A percentile compares a stretch with the other conserved stretches of the same genome.
phyloP scores from a whole-genome alignment of 1,140 invertebrate species.

The Cecropterus lyciades region DNA sequence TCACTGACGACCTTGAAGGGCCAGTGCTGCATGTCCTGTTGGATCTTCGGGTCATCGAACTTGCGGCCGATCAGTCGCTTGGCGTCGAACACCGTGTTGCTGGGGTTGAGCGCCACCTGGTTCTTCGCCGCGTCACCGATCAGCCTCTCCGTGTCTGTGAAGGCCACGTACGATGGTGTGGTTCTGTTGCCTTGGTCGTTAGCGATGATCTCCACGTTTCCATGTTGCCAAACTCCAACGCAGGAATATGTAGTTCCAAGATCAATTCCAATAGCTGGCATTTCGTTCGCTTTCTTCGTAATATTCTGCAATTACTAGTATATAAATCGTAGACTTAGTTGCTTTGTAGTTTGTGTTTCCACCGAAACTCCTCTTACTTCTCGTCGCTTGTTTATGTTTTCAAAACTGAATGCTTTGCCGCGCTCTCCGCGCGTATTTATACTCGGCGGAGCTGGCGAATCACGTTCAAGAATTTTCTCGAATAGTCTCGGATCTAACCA shows the following conservation, averaged over 20 bases:
- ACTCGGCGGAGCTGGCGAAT: conserved; percentile 44
- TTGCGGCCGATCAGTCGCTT: conserved; percentile 87
- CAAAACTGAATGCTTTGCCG: conserved; percentile 57
- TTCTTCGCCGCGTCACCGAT: conserved; percentile 93
- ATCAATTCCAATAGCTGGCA: conserved; percentile 89
- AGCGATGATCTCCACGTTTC: conserved; percentile 96
- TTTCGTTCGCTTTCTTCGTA: conserved; percentile 55
- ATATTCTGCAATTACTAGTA: conserved; percentile 9
- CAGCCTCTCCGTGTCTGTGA: conserved; percentile 94
- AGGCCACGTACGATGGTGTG: conserved; percentile 95
- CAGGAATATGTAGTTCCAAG: conserved; percentile 92
- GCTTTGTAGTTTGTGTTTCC: conserved; percentile 39
- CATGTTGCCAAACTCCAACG: conserved; percentile 91
- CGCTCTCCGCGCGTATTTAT: conserved; percentile 48
- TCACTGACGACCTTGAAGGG: conserved; percentile 88
- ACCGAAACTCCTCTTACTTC: conserved; percentile 38
- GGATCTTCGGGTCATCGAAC: conserved; percentile 89
- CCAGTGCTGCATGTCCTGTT: conserved; percentile 88
- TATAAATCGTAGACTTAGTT: conserved; percentile 4
- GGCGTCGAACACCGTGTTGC: conserved; percentile 89
- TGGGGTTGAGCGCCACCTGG: conserved; percentile 88
- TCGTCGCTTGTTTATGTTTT: conserved; percentile 51
- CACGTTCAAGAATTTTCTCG: conserved; percentile 51
- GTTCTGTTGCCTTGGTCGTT: conserved; percentile 97
- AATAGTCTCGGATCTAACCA: conserved; percentile 38